These are phyloP conservation scores for Alauda arvensis DNA, from an alignment of 2,797 vertebrate species.

Conservation along the genomic window DNA sequence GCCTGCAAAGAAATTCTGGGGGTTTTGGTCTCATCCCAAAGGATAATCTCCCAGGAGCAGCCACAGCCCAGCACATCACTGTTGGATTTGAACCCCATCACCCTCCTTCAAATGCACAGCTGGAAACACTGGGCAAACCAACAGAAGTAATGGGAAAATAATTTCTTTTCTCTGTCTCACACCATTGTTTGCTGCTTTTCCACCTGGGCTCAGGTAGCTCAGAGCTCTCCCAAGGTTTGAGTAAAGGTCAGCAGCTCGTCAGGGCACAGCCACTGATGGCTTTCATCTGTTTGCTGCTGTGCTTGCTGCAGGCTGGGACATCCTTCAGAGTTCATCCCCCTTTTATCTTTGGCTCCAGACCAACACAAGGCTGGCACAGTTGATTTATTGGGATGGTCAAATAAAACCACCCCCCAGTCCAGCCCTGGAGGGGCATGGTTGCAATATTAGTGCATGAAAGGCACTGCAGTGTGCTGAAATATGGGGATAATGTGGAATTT, in stretches of 20 bases:
- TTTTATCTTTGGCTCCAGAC: constrained; percentile 1
- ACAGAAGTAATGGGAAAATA: background rate
- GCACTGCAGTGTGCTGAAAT: background rate
- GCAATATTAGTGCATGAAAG: background rate
- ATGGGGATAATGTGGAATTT: background rate
- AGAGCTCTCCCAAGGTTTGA: background rate
- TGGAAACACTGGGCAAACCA: background rate
- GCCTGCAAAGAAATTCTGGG: too few species aligned
- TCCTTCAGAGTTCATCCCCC: background rate
- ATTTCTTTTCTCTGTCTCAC: background rate
- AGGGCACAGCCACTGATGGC: background rate
- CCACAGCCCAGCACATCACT: too few species aligned
- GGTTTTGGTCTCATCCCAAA: too few species aligned
- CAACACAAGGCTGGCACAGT: background rate
- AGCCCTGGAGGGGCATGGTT: background rate
- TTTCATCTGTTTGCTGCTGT: background rate
- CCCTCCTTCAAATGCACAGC: background rate
- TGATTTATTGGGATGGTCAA: background rate
- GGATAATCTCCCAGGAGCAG: too few species aligned
- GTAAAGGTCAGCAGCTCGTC: constrained; percentile 1
- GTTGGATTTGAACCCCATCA: background rate
- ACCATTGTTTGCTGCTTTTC: background rate
- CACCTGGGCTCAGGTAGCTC: background rate
- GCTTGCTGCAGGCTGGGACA: background rate
- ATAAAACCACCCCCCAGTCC: background rate